Evolutionary conservation across 2,113 vertebrate genomes (phyloP).

Genomic region (Pomatorhinus ruficollis): DNA sequence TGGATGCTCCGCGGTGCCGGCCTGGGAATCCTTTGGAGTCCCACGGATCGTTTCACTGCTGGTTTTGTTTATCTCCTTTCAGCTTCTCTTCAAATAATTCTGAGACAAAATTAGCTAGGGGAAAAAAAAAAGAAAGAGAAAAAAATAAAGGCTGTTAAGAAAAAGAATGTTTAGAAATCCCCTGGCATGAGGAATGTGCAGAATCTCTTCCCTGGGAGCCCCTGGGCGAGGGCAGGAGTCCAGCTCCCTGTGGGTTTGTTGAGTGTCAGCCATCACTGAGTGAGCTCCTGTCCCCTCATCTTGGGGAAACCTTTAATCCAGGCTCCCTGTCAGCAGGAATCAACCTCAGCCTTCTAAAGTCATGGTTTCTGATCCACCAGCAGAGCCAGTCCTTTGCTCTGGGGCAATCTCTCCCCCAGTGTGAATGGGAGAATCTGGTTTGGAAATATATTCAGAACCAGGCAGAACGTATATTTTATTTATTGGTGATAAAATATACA

Average conservation of each 20-base stretch:
- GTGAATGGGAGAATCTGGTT: not conserved
- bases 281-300: not conserved
- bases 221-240: not conserved
- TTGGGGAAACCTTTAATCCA: not conserved
- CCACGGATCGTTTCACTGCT: not conserved
- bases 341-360: not conserved
- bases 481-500: not conserved
- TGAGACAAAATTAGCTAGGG: not conserved
- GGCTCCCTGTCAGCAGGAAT: not conserved
- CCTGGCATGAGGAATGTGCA: not conserved
- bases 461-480: not conserved
- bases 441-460: not conserved
- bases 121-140: rapidly evolving
- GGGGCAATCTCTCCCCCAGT: rapidly evolving
- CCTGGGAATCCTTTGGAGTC: not conserved
- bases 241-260: not conserved
- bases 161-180: not conserved
- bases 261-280: not conserved
- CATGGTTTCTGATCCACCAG: not conserved
- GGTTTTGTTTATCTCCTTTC: not conserved
- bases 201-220: not conserved
- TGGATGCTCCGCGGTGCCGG: not conserved
- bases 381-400: not conserved
- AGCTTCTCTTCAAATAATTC: not conserved
- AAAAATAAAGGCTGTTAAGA: not conserved